Evolutionary conservation across 2,888 invertebrate genomes (phyloP).

Genomic region (Cataglyphis livida): DNA sequence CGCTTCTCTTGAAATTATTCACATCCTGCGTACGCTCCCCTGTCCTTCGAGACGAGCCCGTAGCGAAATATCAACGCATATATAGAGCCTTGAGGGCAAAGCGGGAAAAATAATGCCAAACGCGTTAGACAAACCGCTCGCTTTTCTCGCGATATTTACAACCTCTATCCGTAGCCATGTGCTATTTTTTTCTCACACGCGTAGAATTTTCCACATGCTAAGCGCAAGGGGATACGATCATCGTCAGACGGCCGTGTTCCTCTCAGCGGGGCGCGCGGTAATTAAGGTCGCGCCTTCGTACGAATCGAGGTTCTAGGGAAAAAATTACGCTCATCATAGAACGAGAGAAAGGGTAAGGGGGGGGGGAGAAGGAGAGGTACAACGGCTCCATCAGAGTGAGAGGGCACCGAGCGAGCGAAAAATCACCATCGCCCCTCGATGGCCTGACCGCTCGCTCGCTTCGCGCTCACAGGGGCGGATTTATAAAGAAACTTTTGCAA

Average conservation of each 20-base stretch:
- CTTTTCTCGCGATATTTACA: constrained; percentile 42
- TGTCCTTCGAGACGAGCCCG: background rate
- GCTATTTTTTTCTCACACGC: constrained; percentile 37
- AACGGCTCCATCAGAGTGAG: constrained; percentile 15
- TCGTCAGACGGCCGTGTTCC: constrained; percentile 39
- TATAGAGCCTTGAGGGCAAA: background rate
- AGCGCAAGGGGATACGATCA: constrained; percentile 33
- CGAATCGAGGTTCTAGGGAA: constrained; percentile 55
- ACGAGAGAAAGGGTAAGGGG: constrained; percentile 4
- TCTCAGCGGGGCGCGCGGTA: constrained; percentile 51
- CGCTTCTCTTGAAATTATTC: constrained; percentile 8
- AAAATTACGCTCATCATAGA: constrained; percentile 42
- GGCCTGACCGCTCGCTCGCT: background rate
- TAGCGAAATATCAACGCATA: constrained; percentile 29
- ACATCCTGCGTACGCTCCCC: background rate
- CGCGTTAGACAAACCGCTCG: constrained; percentile 5
- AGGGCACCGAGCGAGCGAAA: constrained; percentile 42
- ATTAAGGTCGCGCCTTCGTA: constrained; percentile 54
- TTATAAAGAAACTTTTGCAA: background rate
- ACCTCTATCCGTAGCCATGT: background rate
- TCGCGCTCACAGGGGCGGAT: constrained; percentile 25
- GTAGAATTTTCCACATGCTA: constrained; percentile 34
- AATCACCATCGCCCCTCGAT: constrained; percentile 21
- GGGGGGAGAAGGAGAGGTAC: background rate
- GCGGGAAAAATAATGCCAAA: constrained; percentile 24